Base-by-base conservation (phyloP, 2,888 invertebrate species). In the Crepidodera aurea region DNA sequence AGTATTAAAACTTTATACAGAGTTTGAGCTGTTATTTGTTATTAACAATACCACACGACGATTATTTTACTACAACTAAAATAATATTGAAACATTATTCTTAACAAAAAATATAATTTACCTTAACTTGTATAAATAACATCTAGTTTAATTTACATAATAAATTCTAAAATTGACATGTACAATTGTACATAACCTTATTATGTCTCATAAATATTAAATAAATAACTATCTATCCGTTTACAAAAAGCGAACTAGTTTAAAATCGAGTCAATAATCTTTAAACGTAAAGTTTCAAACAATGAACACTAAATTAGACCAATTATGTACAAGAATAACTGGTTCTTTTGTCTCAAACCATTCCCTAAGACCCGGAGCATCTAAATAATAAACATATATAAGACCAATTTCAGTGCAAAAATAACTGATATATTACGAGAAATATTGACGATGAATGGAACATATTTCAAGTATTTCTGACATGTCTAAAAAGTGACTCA, bases 401-500 rank as follows among this genome's bases (percentile, higher is more conserved):
- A 64, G 48, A 48, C 64, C 64, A 64, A 66, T 60, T 48, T 16
- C 37, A 56, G 18, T 44, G 64, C 64, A 66, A 66, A 68, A 67
- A 65, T 67, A 64, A 67, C 63, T 67, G 66, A 68, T 67, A 54
- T 65, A 69, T 65, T 56, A 34, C 55, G 58, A 56, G 63, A 61
- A 64, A 63, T 59, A 69, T 65, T 53, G 62, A 25, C 53, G 54
- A 34, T 66, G 66, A 67, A 68, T 68, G 64, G 66, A 65, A 65
- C 69, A 68, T 70, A 70, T 66, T 64, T 70, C 68, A 70, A 67
- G 51, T 68, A 60, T 60, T 68, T 69, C 64, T 68, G 69, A 69
- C 69, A 51, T 61, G 42, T 61, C 61, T 56, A 64, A 68, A 62
- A 61, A 65, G 44, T 27, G 25, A 32, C 19, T 40, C 51, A 44